Evolutionary conservation across 2,888 invertebrate genomes (phyloP).

Genomic region (Melangyna quadrimaculata): DNA sequence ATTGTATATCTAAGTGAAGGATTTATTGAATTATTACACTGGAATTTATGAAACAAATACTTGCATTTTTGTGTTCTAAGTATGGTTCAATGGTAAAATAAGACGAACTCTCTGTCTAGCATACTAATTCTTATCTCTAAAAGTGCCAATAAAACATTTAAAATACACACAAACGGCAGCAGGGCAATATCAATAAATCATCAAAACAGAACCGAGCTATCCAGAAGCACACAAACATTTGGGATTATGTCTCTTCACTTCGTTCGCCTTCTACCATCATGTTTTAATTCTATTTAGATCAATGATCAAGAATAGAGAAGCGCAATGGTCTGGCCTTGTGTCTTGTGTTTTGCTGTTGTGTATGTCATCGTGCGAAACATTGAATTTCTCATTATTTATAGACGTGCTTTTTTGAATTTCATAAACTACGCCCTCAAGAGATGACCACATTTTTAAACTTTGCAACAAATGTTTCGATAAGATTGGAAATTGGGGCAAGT

Average conservation of each 20-base stretch:
- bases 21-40: background rate
- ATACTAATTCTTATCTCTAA: conserved; percentile 3
- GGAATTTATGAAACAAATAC: background rate
- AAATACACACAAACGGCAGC: background rate
- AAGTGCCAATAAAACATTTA: conserved; percentile 30
- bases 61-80: background rate
- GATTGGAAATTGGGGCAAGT: background rate
- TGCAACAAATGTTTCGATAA: conserved; percentile 20
- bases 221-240: conserved; percentile 1
- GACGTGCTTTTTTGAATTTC: conserved; percentile 41
- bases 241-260: background rate
- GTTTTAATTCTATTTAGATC: conserved; percentile 59
- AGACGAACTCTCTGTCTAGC: background rate
- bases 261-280: background rate
- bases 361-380: conserved; percentile 52
- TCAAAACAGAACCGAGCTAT: conserved; percentile 10
- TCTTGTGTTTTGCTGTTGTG: background rate
- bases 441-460: background rate
- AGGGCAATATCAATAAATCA: background rate
- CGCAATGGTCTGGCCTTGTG: conserved; percentile 60
- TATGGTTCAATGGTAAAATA: background rate
- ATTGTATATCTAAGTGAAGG: background rate
- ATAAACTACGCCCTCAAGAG: conserved; percentile 55
- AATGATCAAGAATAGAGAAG: conserved; percentile 51
- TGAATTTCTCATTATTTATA: conserved; percentile 55